Evolutionary conservation across 2,113 vertebrate genomes (phyloP).

Genomic region (Plecturocebus donacophilus): DNA sequence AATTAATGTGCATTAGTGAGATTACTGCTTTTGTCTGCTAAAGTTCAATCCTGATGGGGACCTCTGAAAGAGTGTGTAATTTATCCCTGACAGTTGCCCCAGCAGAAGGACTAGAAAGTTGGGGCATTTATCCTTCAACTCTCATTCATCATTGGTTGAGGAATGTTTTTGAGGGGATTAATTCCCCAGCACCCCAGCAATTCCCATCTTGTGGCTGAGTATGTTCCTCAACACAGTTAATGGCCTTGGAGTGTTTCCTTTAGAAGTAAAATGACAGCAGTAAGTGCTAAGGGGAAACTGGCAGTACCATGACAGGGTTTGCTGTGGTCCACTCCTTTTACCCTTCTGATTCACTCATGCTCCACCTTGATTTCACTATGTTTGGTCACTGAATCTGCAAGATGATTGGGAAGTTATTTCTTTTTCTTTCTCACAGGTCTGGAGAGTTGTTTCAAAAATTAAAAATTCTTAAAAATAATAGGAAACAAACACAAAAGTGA

Average conservation of each 20-base stretch:
- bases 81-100: not conserved
- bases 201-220: not conserved
- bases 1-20: not conserved
- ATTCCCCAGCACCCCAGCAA: not conserved
- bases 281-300: not conserved
- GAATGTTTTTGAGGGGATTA: not conserved
- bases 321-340: rapidly evolving
- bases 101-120: not conserved
- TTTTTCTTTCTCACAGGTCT: too few relatives aligned
- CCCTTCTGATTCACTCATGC: not conserved
- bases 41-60: not conserved
- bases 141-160: not conserved
- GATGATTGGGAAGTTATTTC: not conserved
- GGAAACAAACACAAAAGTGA: not conserved
- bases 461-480: not conserved
- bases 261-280: not conserved
- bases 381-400: not conserved
- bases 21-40: not conserved
- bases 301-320: not conserved
- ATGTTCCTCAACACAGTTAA: not conserved
- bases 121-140: not conserved
- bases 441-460: not conserved
- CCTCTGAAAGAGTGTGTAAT: not conserved
- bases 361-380: not conserved
- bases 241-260: not conserved